A percentile compares a stretch with the other conserved stretches of the same genome.
Conservation (phyloP, 2,888 invertebrate genomes). For the Trissonchulus latispiculum region DNA sequence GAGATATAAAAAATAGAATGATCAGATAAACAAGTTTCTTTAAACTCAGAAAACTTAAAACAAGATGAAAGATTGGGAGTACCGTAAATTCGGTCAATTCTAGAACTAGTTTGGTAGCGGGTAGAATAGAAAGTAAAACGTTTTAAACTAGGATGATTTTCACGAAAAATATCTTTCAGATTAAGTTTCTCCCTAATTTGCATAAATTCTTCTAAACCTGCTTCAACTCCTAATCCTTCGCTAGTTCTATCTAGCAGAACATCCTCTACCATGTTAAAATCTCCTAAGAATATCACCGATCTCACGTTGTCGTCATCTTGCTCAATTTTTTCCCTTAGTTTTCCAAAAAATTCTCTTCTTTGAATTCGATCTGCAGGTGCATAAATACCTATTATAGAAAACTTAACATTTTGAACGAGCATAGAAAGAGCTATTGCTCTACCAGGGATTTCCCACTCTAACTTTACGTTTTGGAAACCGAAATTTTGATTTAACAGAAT, state of each 20-base stretch:
- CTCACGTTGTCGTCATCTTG: background rate
- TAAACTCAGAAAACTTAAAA: no score
- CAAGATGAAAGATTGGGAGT: background rate
- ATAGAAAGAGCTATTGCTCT: background rate
- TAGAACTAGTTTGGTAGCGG: background rate
- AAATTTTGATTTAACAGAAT: no score
- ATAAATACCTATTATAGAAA: background rate
- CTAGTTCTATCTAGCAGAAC: background rate
- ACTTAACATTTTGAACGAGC: no score
- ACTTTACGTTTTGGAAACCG: no score
- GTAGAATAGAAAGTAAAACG: background rate
- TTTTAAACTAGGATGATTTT: background rate
- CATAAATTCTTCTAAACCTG: background rate
- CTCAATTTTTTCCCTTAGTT: background rate
- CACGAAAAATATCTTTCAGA: constrained; percentile 5
- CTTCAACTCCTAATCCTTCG: background rate
- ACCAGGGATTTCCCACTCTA: constrained; percentile 4
- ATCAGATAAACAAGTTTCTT: background rate
- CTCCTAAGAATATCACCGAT: background rate
- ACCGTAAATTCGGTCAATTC: constrained; percentile 7
- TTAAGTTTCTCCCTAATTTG: background rate
- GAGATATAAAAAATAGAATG: background rate
- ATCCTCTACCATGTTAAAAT: constrained; percentile 13
- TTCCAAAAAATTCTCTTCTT: background rate
- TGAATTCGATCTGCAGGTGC: background rate